A percentile compares a stretch with the other conserved stretches of the same genome.
Conservation (phyloP, 53 echinoderm and acorn worm species). For the Zoroaster sp. region DNA sequence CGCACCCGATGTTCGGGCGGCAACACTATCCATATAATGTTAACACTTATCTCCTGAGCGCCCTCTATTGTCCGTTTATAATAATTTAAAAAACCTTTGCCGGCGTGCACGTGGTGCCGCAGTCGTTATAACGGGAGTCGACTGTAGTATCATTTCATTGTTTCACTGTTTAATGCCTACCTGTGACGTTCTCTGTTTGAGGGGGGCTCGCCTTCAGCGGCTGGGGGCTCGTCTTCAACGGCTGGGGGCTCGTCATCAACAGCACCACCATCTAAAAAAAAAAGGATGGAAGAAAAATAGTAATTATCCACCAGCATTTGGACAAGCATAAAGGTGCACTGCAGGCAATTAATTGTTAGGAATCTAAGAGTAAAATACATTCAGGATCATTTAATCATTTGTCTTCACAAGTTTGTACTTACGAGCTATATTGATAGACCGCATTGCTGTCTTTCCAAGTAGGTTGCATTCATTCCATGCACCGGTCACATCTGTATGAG, state of each 20-base stretch:
- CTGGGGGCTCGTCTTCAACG: neutral
- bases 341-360: neutral
- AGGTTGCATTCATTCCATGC: neutral
- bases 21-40: no score
- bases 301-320: neutral
- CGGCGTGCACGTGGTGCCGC: no score
- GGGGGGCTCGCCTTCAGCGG: neutral
- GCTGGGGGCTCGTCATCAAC: neutral
- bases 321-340: neutral
- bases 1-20: no score
- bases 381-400: neutral
- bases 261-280: neutral
- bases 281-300: neutral
- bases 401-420: neutral
- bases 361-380: neutral
- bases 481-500: neutral
- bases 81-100: no score
- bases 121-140: no score
- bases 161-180: no score
- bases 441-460: neutral
- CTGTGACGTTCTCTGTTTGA: no score
- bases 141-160: no score
- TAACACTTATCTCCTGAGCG: no score
- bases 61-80: no score
- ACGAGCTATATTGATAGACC: neutral